Base-by-base conservation (phyloP, 2,888 invertebrate species). In the Abrostola tripartita region DNA sequence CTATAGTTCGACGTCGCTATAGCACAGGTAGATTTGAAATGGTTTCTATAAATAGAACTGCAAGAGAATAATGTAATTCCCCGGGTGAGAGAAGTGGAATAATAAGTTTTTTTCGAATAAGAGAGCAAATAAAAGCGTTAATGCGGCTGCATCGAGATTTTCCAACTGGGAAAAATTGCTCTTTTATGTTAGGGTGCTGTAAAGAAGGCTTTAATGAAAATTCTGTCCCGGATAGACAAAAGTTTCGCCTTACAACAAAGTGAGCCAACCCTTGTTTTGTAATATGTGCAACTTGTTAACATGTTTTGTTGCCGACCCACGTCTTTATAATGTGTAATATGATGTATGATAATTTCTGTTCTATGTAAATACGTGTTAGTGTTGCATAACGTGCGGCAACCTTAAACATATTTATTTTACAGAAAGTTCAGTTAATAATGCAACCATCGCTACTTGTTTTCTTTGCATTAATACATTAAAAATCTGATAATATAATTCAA, bases 81-180 rank as follows among this genome's bases (percentile, higher is more conserved):
- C 81, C 83, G 88, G 85, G 86, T 88, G 88, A 90, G 86, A 87
- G 88, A 89, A 91, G 87, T 88, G 88, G 90, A 92, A 93, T 92
- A 92, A 93, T 92, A 92, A 90, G 90, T 92, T 91, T 92, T 89
- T 91, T 89, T 76, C 88, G 85, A 89, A 88, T 90, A 92, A 90
- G 83, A 89, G 88, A 90, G 85, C 89, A 92, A 93, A 92, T 92
- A 91, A 90, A 90, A 90, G 88, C 90, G 86, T 88, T 92, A 93
- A 92, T 90, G 91, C 90, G 89, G 90, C 92, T 90, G 90, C 93
- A 93, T 92, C 91, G 93, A 90, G 92, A 92, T 91, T 91, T 92
- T 90, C 87, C 90, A 85, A 87, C 88, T 88, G 89, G 88, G 87
- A 90, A 90, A 92, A 92, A 92, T 90, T 90, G 90, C 90, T 90